These are phyloP conservation scores for Cherax quadricarinatus DNA, from an alignment of 1,140 invertebrate species.

Conservation along the genomic window DNA sequence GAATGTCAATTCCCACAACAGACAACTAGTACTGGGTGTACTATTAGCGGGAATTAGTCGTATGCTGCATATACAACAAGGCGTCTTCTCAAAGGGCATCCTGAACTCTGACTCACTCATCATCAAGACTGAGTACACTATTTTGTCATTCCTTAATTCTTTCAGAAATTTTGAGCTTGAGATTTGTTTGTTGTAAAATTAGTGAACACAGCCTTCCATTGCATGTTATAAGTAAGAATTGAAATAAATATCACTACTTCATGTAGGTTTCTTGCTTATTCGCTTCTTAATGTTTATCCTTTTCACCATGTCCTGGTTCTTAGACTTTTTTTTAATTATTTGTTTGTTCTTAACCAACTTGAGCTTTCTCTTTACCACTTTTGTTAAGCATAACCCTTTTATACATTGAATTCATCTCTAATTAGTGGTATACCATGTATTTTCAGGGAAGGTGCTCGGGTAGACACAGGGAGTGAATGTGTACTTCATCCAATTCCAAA, in stretches of 20 bases:
- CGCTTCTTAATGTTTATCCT: no score
- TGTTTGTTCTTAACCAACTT: no score
- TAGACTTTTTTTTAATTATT: no score
- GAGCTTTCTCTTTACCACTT: no score
- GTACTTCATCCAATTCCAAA: conserved; percentile 48
- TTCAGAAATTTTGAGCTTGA: not conserved
- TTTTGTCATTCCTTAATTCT: not conserved
- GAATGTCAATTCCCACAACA: conserved; percentile 29
- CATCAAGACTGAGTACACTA: conserved; percentile 37
- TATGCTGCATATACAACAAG: conserved; percentile 34
- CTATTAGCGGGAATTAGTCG: conserved; percentile 25
- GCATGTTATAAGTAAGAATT: not conserved
- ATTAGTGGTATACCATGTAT: not conserved
- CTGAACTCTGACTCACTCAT: not conserved
- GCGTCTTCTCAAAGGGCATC: conserved; percentile 35
- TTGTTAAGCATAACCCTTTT: no score
- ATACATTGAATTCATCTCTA: no score
- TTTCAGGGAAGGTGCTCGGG: conserved; percentile 16
- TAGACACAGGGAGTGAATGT: conserved; percentile 55
- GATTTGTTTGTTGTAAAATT: not conserved
- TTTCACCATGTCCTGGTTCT: no score
- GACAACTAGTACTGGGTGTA: conserved; percentile 43
- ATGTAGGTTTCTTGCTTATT: no score
- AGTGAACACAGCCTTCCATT: conserved; percentile 5
- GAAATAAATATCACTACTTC: no score